phyloP scores from a whole-genome alignment of 2,888 invertebrate genomes.

The Rotaria magnacalcarata region DNA sequence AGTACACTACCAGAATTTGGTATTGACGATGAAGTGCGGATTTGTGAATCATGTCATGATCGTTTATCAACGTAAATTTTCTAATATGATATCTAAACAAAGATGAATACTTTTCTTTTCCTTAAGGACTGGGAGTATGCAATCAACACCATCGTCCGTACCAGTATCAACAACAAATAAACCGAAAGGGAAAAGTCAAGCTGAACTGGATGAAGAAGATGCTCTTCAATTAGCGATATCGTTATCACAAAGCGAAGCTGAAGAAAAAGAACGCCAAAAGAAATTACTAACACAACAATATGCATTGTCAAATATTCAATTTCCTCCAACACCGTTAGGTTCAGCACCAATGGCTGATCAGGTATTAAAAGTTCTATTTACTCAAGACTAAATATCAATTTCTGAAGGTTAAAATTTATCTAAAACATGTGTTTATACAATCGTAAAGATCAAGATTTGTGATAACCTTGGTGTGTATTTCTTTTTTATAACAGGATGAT shows the following conservation, averaged over 20 bases:
- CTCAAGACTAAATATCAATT: background rate
- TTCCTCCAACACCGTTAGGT: background rate
- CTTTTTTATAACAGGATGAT: background rate
- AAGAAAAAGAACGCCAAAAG: slow-evolving; percentile 73
- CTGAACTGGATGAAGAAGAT: slow-evolving; percentile 74
- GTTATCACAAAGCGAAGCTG: slow-evolving; percentile 93
- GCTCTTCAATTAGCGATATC: slow-evolving; percentile 83
- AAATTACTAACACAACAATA: slow-evolving; percentile 36
- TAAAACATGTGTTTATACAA: background rate
- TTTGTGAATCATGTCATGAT: slow-evolving; percentile 20
- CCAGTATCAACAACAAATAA: background rate
- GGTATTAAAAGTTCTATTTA: background rate
- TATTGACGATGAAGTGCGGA: slow-evolving; percentile 10
- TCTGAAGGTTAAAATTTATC: background rate
- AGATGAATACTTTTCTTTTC: background rate
- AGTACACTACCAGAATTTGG: background rate
- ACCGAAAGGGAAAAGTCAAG: slow-evolving; percentile 53
- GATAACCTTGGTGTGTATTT: background rate
- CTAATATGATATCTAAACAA: background rate
- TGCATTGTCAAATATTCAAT: background rate
- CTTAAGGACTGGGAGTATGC: background rate
- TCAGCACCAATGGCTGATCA: slow-evolving; percentile 12
- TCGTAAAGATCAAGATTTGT: background rate
- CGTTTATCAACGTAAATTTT: background rate
- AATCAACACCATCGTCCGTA: background rate